phyloP scores from a whole-genome alignment of 2,113 vertebrate genomes.

The Uropsilus gracilis region DNA sequence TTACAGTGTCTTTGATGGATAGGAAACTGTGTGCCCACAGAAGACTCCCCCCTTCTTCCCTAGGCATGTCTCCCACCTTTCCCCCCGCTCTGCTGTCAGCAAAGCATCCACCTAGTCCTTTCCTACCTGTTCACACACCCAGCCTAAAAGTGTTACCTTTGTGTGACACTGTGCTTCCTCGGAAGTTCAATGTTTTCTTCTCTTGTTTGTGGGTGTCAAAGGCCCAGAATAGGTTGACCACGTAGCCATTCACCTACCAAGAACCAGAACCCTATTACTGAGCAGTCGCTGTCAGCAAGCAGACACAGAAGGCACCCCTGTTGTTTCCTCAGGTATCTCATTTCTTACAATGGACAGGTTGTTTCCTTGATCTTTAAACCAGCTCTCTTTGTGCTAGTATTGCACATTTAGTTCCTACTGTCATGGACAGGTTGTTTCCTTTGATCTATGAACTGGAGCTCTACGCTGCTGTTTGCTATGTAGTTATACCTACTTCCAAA shows the following conservation, averaged over 20 bases:
- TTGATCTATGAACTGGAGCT: background rate
- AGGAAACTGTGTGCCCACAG: background rate
- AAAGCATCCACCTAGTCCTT: background rate
- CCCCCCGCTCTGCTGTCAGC: too few species aligned
- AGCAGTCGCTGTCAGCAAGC: background rate
- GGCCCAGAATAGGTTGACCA: constrained; percentile 94
- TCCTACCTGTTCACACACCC: background rate
- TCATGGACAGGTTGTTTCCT: background rate
- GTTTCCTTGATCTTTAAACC: background rate
- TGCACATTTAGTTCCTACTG: background rate
- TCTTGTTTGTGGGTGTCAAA: constrained; percentile 95
- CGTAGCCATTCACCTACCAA: constrained; percentile 91
- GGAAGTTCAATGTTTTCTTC: constrained; percentile 88
- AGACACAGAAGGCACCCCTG: background rate
- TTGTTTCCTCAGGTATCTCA: background rate
- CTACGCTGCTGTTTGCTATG: background rate
- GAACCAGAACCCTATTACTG: background rate
- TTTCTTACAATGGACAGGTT: background rate
- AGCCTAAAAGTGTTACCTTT: constrained; percentile 85
- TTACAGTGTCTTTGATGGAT: background rate
- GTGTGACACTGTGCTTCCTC: constrained; percentile 83
- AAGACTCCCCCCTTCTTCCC: background rate
- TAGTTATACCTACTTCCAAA: background rate
- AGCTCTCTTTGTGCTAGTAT: background rate
- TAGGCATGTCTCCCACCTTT: too few species aligned